Percentiles rank a stretch among this genome's conserved stretches.
phyloP scores from a whole-genome alignment of 92 coral and sea anemone genomes.

The Virgularia gustaviana region DNA sequence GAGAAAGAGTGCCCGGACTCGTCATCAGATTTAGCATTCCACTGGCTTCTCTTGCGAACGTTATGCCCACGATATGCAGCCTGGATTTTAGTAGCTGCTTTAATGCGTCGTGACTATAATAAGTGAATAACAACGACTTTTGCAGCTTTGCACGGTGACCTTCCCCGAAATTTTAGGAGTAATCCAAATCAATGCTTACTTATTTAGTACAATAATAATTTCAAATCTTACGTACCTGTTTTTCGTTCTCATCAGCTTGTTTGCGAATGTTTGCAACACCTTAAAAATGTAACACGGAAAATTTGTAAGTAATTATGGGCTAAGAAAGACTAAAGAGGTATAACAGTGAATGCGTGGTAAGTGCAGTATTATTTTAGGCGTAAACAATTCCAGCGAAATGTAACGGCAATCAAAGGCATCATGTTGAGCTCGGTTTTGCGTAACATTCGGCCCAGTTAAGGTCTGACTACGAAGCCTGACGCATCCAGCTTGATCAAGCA shows the following conservation, averaged over 20 bases:
- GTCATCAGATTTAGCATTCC: slow-evolving; percentile 33
- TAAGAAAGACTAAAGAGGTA: no score
- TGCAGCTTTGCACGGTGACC: no score
- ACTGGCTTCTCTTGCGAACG: slow-evolving; percentile 77
- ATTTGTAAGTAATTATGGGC: not conserved
- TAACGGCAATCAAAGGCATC: no score
- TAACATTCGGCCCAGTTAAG: no score
- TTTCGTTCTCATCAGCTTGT: slow-evolving; percentile 83
- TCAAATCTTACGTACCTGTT: slow-evolving; percentile 53
- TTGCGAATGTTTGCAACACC: slow-evolving; percentile 81
- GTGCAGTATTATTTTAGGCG: no score
- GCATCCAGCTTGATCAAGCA: no score
- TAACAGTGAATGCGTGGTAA: no score
- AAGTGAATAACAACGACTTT: not conserved
- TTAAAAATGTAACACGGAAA: slow-evolving; percentile 12
- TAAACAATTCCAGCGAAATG: no score
- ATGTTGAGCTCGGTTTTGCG: no score
- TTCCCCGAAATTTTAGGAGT: no score
- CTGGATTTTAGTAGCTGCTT: slow-evolving; percentile 92
- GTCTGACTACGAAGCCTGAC: no score
- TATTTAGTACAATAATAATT: not conserved
- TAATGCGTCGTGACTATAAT: slow-evolving; percentile 57
- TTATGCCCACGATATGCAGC: slow-evolving; percentile 95
- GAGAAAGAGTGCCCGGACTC: not conserved
- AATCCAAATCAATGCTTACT: no score